Evolutionary conservation across 2,797 vertebrate genomes (phyloP).

Genomic region (Arrhamphus sclerolepis): DNA sequence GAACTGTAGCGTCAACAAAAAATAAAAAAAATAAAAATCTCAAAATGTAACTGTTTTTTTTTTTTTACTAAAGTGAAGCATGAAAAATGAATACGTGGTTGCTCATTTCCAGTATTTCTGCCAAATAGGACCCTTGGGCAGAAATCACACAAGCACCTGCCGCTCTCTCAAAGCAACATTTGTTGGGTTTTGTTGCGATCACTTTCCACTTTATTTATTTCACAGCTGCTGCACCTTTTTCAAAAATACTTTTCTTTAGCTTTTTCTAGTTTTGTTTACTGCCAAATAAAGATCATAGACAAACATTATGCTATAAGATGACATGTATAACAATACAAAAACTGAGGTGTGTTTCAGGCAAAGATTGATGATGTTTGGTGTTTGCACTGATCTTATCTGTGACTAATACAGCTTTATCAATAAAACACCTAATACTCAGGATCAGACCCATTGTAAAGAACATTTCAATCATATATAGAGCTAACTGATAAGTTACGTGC

Average conservation of each 20-base stretch:
- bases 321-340: not conserved
- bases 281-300: not conserved
- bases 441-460: too few relatives aligned
- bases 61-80: not conserved
- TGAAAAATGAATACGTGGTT: slow-evolving; percentile 26
- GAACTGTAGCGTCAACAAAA: slow-evolving; percentile 10
- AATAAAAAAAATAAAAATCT: too few relatives aligned
- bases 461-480: too few relatives aligned
- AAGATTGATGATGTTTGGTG: too few relatives aligned
- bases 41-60: slow-evolving; percentile 8
- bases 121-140: slow-evolving; percentile 15
- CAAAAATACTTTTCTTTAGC: too few relatives aligned
- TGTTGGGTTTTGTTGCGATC: slow-evolving; percentile 26
- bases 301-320: not conserved
- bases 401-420: not conserved
- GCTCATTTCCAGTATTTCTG: slow-evolving; percentile 24
- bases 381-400: not conserved
- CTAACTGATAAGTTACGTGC: not conserved
- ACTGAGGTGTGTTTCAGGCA: too few relatives aligned
- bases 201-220: slow-evolving; percentile 15
- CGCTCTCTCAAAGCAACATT: slow-evolving; percentile 25
- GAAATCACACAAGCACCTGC: slow-evolving; percentile 16
- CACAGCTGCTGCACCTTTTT: slow-evolving; percentile 9
- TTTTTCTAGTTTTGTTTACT: slow-evolving; percentile 8
- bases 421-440: not conserved